A percentile compares a stretch with the other conserved stretches of the same genome.
phyloP scores from a whole-genome alignment of 2,888 invertebrate species.

The Chydorus sphaericus region DNA sequence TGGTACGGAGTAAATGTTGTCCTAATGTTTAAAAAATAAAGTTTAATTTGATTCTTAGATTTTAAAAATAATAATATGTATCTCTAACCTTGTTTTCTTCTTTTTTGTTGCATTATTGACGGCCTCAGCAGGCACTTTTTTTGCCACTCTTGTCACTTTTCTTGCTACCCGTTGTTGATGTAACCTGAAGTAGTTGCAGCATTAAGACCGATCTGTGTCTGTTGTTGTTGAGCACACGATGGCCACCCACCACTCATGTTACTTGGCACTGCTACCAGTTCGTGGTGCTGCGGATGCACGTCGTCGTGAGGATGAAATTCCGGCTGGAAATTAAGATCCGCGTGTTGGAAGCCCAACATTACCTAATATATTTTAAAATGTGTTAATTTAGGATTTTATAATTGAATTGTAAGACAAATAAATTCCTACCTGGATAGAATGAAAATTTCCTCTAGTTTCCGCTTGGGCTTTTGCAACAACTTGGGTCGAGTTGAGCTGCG shows the following conservation, averaged over 20 bases:
- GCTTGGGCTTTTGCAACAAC: slow-evolving; percentile 18
- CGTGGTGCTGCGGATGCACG: slow-evolving; percentile 2
- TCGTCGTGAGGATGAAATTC: slow-evolving; percentile 8
- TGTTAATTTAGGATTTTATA: background rate
- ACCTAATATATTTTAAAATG: slow-evolving; percentile 9
- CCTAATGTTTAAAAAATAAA: slow-evolving; percentile 37
- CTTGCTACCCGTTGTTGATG: slow-evolving; percentile 13
- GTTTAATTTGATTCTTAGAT: background rate
- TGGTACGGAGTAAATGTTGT: slow-evolving; percentile 94
- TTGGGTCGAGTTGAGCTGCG: slow-evolving; percentile 14
- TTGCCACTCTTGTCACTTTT: slow-evolving; percentile 15
- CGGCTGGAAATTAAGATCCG: slow-evolving; percentile 8
- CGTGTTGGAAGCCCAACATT: slow-evolving; percentile 19
- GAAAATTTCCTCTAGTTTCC: slow-evolving; percentile 22
- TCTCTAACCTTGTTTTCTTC: slow-evolving; percentile 69
- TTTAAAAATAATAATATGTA: background rate
- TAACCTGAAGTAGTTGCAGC: slow-evolving; percentile 2
- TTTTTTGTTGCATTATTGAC: slow-evolving; percentile 62
- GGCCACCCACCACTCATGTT: slow-evolving; percentile 3
- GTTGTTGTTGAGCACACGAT: slow-evolving; percentile 7
- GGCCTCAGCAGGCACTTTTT: slow-evolving; percentile 16
- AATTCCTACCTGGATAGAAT: slow-evolving; percentile 24
- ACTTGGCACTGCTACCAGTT: background rate
- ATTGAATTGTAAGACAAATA: background rate
- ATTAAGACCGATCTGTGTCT: background rate